Evolutionary conservation across 2,888 invertebrate genomes (phyloP), one percentile per base, ranked within the genome.

Genomic region (Spilarctia lutea): DNA sequence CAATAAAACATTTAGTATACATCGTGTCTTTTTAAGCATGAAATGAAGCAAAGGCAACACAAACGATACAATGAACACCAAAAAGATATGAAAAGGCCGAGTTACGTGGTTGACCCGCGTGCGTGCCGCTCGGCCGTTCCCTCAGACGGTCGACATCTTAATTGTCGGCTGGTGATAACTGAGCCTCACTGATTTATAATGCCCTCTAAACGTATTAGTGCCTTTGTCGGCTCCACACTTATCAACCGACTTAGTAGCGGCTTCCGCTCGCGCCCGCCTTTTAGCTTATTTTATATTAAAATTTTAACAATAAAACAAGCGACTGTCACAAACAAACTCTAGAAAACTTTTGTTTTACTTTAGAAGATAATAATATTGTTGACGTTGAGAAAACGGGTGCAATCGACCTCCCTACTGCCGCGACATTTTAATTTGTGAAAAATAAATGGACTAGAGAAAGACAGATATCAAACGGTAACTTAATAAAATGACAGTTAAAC

Each of bases 171-270:
- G 88, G 86, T 84, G 94, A 94, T 94, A 94, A 91, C 92, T 90
- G 86, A 83, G 87, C 84, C 85, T 88, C 84, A 88, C 90, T 94
- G 95, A 96, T 96, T 96, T 95, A 95, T 95, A 94, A 91, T 89
- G 88, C 90, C 80, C 82, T 87, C 90, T 89, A 89, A 92, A 90
- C 89, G 91, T 92, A 92, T 92, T 93, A 91, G 90, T 86, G 84
- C 91, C 94, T 94, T 95, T 95, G 95, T 94, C 95, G 95, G 95
- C 93, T 82, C 83, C 86, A 87, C 87, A 87, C 90, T 93, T 94
- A 94, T 94, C 94, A 89, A 81, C 72, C 81, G 79, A 80, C 86
- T 84, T 81, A 84, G 89, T 85, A 84, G 83, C 87, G 89, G 93
- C 94, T 94, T 94, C 94, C 94, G 94, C 91, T 90, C 86, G 80